Base-by-base conservation (phyloP, 2,113 vertebrate species). In the Mirounga angustirostris region DNA sequence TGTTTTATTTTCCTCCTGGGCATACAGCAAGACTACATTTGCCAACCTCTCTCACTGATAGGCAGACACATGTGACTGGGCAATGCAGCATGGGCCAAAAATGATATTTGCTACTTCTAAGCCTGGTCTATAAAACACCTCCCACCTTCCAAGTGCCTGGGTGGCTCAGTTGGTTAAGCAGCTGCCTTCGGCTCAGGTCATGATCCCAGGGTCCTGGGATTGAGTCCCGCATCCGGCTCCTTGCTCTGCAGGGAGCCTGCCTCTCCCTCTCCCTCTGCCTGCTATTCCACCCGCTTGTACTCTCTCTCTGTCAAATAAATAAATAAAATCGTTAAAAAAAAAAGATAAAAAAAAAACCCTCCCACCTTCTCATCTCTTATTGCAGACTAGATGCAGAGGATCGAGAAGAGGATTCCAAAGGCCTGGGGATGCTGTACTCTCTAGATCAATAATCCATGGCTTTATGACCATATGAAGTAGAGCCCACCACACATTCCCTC, bases 1-100 rank as follows among this genome's bases (percentile, higher is more conserved):
- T 93, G 8, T 88, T 92, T 93, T 89, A 88, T 54, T 96, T 98
- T 84, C 76, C 65, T 95, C 30, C 5, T 80, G 30, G 30, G 71
- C n/a, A 74, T 65, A 61, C 19, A 69, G 15, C 12, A 12, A 88
- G 81, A 91, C 40, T 78, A 28, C 16, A 50, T 95, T 88, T 91
- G 10, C 15, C 33, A 65, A 26, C 14, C 43, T 63, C 43, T 26
- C 10, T 61, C 63, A 67, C 6, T 74, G 74, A 30, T 36, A 56
- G 59, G 59, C 67, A 5, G 59, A 52, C 24, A n/a, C 69, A 81
- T 7, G n/a, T 79, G 30, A 89, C 61, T 28, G 43, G 13, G 13
- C 85, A 78, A 2, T 3, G 14, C 21, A 67, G 28, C 14, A 30
- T 40, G 43, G 16, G 40, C 24, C 91, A 78, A n/a, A 85, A 22